Evolutionary conservation across 2,797 vertebrate genomes (phyloP).

Genomic region (Dipus sagitta): DNA sequence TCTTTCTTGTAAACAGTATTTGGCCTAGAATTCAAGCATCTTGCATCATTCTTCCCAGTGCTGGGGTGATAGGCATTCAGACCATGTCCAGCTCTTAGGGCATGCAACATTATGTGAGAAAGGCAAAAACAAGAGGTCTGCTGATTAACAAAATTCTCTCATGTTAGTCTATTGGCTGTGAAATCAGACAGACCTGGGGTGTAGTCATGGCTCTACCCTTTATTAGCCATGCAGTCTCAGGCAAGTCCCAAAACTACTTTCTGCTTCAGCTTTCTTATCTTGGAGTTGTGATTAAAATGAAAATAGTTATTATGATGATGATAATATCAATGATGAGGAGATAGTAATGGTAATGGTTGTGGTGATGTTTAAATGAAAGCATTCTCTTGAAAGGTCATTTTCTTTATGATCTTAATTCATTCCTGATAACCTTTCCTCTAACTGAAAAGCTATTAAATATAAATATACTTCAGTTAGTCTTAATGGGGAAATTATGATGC

Average conservation of each 20-base stretch:
- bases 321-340: slow-evolving; percentile 19
- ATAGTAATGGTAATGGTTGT: not conserved
- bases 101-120: not conserved
- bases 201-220: not conserved
- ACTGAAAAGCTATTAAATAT: slow-evolving; percentile 61
- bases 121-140: not conserved
- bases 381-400: slow-evolving; percentile 46
- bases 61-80: not conserved
- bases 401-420: slow-evolving; percentile 66
- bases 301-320: slow-evolving; percentile 47
- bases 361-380: slow-evolving; percentile 49
- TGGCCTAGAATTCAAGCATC: not conserved
- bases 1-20: not conserved
- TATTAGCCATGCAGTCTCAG: not conserved
- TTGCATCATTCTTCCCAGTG: not conserved
- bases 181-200: not conserved
- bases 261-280: slow-evolving; percentile 40
- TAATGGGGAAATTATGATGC: slow-evolving; percentile 62
- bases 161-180: not conserved
- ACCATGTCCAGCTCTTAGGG: not conserved
- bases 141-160: not conserved
- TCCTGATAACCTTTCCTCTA: slow-evolving; percentile 53
- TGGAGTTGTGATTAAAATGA: slow-evolving; percentile 61
- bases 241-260: not conserved
- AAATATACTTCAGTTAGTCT: slow-evolving; percentile 69